These are phyloP conservation scores for Zootoca vivipara DNA, from an alignment of 2,113 vertebrate genomes.

Conservation along the genomic window DNA sequence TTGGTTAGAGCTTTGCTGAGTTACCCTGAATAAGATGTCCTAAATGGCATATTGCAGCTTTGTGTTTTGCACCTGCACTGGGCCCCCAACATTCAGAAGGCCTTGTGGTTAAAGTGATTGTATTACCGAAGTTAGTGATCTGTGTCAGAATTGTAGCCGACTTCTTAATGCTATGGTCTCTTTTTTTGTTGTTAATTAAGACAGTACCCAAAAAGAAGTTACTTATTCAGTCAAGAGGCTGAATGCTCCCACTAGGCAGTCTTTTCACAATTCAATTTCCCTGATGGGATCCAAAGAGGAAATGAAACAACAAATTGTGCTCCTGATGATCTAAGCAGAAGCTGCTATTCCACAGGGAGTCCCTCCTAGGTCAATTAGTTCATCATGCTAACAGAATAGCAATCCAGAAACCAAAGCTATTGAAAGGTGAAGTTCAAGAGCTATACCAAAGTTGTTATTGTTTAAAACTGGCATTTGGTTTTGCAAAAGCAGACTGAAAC, in stretches of 20 bases:
- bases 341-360: constrained; percentile 67
- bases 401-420: constrained; percentile 59
- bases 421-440: constrained; percentile 55
- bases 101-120: constrained; percentile 62
- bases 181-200: constrained; percentile 78
- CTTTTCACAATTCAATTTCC: constrained; percentile 78
- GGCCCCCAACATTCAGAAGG: constrained; percentile 43
- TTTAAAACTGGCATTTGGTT: constrained; percentile 22
- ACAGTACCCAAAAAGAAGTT: constrained; percentile 73
- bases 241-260: constrained; percentile 76
- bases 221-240: constrained; percentile 71
- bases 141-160: constrained; percentile 68
- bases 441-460: constrained; percentile 42
- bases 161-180: constrained; percentile 69
- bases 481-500: constrained; percentile 38
- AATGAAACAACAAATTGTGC: constrained; percentile 80
- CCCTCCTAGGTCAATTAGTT: constrained; percentile 77
- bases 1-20: constrained; percentile 30
- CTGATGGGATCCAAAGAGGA: constrained; percentile 74
- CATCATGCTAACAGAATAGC: constrained; percentile 69
- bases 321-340: constrained; percentile 79
- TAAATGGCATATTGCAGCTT: constrained; percentile 42
- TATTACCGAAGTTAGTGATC: constrained; percentile 63
- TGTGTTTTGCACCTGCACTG: constrained; percentile 65
- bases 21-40: constrained; percentile 9